Evolutionary conservation across 2,888 invertebrate species (phyloP).

Genomic region (Yponomeuta plumbellus): DNA sequence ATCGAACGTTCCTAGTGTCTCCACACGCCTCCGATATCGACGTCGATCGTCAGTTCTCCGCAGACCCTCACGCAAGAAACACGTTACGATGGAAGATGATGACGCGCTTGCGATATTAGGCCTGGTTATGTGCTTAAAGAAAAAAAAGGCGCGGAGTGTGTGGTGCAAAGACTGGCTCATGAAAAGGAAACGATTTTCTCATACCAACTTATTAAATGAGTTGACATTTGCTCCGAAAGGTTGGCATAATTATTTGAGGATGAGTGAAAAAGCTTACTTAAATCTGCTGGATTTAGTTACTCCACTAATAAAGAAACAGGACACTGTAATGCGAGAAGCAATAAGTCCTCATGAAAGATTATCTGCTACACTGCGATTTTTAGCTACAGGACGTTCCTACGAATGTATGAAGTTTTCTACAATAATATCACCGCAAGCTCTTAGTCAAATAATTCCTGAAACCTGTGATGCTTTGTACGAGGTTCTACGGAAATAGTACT

Average conservation of each 20-base stretch:
- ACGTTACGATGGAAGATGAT: slow-evolving; percentile 19
- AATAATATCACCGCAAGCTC: too few relatives aligned
- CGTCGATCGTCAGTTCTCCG: slow-evolving; percentile 23
- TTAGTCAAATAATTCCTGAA: too few relatives aligned
- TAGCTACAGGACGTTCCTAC: slow-evolving; percentile 16
- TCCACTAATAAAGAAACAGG: neutral
- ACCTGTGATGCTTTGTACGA: too few relatives aligned
- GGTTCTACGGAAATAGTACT: too few relatives aligned
- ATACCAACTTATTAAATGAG: slow-evolving; percentile 12
- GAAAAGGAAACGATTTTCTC: slow-evolving; percentile 9
- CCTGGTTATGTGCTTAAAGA: too few relatives aligned
- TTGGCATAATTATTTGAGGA: slow-evolving; percentile 12
- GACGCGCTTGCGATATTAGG: neutral
- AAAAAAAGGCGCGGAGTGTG: neutral
- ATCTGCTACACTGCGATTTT: slow-evolving; percentile 19
- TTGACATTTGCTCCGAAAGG: slow-evolving; percentile 11
- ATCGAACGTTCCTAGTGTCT: slow-evolving; percentile 24
- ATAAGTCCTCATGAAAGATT: slow-evolving; percentile 19
- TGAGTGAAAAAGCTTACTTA: slow-evolving; percentile 5
- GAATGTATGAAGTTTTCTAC: slow-evolving; percentile 17
- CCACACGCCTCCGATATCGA: slow-evolving; percentile 23
- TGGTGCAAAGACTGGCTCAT: slow-evolving; percentile 11
- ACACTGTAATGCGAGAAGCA: slow-evolving; percentile 8
- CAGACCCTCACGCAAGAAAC: slow-evolving; percentile 22
- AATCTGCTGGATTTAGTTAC: slow-evolving; percentile 7